A percentile compares a stretch with the other conserved stretches of the same genome.
Evolutionary conservation across 2,888 invertebrate genomes (phyloP).

Genomic region (Pristionchus maxplancki): DNA sequence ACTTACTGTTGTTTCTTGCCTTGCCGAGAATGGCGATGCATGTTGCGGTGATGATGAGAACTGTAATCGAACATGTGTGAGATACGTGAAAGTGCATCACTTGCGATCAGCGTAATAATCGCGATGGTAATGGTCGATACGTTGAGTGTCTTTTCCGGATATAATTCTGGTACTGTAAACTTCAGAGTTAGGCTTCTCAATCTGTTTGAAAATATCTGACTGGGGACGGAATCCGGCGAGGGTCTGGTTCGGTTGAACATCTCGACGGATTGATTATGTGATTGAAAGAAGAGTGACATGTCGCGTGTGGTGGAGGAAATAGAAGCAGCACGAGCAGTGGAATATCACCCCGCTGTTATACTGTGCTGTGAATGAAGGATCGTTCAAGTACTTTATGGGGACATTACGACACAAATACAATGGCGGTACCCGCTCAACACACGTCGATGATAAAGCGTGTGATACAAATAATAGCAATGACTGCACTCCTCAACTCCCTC

Average conservation of each 20-base stretch:
- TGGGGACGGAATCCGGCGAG: background rate
- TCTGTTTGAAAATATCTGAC: background rate
- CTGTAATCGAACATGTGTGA: background rate
- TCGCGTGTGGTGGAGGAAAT: too few species aligned
- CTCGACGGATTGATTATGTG: background rate
- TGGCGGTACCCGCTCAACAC: too few species aligned
- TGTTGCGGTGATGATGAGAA: background rate
- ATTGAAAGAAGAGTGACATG: background rate
- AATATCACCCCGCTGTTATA: background rate
- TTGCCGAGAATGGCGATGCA: too few species aligned
- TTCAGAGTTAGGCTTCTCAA: background rate
- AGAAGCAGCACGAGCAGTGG: background rate
- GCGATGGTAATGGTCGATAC: background rate
- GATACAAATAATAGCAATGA: too few species aligned
- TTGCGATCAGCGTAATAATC: background rate
- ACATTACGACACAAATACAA: too few species aligned
- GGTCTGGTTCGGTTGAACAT: background rate
- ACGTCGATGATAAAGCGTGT: too few species aligned
- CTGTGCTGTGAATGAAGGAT: background rate
- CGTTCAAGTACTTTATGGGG: background rate
- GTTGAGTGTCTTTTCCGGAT: background rate
- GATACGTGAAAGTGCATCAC: background rate
- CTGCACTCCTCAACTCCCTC: too few species aligned
- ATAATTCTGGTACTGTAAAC: conserved; percentile 21
- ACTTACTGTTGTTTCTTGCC: background rate